These are phyloP conservation scores for Sarcophaga subvicina DNA, from an alignment of 2,888 invertebrate species.

Conservation along the genomic window DNA sequence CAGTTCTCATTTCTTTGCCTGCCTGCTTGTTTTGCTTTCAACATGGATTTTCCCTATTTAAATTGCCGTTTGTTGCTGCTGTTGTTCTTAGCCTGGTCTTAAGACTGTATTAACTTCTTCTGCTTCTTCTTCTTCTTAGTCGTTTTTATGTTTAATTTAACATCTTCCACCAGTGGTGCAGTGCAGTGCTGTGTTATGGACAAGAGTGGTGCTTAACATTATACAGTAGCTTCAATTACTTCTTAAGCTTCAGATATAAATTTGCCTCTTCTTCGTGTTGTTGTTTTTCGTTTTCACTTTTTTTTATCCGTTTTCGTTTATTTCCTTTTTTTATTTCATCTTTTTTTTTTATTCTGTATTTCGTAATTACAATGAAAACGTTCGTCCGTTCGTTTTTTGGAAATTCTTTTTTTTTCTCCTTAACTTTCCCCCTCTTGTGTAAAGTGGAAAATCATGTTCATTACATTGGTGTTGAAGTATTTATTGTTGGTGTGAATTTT, in stretches of 20 bases:
- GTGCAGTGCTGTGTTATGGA: not conserved
- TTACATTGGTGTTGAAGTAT: conserved; percentile 69
- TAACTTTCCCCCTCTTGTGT: not conserved
- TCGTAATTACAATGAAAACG: conserved; percentile 59
- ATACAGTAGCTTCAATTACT: conserved; percentile 56
- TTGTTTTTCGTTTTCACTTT: not conserved
- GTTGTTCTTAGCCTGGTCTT: not conserved
- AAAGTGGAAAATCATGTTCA: conserved; percentile 69
- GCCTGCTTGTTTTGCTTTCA: not conserved
- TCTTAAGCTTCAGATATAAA: conserved; percentile 26
- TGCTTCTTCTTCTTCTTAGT: conserved; percentile 7
- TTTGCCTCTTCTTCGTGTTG: not conserved
- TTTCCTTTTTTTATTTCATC: not conserved
- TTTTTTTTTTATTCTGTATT: conserved; percentile 16
- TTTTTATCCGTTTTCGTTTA: not conserved
- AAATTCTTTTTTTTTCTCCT: conserved; percentile 7
- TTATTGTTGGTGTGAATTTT: conserved; percentile 69
- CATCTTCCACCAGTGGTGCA: conserved; percentile 22
- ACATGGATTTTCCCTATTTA: conserved; percentile 7
- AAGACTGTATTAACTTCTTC: not conserved
- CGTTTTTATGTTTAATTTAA: conserved; percentile 44
- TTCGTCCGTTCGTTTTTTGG: not conserved
- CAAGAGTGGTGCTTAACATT: conserved; percentile 36
- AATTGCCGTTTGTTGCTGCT: not conserved
- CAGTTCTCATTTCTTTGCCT: not conserved